Percentiles rank a stretch among this genome's conserved stretches.
Conservation (phyloP, 2,113 vertebrate species). For the Puntigrus tetrazona region DNA sequence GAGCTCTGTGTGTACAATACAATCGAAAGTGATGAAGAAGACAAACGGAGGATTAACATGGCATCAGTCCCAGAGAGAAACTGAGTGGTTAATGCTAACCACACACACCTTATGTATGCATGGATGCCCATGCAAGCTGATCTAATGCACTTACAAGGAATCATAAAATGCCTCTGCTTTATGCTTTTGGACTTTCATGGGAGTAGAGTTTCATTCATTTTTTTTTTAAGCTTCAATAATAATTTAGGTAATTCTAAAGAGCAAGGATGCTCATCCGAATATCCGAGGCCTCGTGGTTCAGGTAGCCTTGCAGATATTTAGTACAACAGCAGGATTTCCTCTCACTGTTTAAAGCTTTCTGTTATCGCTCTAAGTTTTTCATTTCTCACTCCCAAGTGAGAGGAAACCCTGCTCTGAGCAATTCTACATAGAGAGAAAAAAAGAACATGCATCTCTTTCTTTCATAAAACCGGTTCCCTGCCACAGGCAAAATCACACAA, state of each 20-base stretch:
- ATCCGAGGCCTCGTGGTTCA: neutral
- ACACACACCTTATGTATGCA: neutral
- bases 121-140: neutral
- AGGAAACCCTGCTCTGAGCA: slow-evolving; percentile 3
- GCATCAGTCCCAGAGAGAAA: slow-evolving; percentile 51
- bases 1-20: neutral
- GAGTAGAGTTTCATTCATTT: neutral
- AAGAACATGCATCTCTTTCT: neutral
- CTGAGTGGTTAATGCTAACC: slow-evolving; percentile 39
- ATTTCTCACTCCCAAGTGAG: neutral
- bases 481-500: neutral
- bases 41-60: slow-evolving; percentile 59
- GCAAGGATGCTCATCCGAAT: neutral
- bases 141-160: neutral
- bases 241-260: neutral
- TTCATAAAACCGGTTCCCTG: neutral
- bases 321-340: slow-evolving; percentile 5
- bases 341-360: neutral
- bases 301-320: neutral
- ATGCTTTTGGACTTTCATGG: neutral
- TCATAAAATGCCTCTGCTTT: neutral
- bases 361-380: neutral
- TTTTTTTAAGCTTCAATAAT: neutral
- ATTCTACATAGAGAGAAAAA: neutral
- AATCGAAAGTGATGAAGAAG: slow-evolving; percentile 8